Evolutionary conservation across 2,797 vertebrate species (phyloP), one percentile per base, ranked within the genome.

Genomic region (Hephaestus fuliginosus): DNA sequence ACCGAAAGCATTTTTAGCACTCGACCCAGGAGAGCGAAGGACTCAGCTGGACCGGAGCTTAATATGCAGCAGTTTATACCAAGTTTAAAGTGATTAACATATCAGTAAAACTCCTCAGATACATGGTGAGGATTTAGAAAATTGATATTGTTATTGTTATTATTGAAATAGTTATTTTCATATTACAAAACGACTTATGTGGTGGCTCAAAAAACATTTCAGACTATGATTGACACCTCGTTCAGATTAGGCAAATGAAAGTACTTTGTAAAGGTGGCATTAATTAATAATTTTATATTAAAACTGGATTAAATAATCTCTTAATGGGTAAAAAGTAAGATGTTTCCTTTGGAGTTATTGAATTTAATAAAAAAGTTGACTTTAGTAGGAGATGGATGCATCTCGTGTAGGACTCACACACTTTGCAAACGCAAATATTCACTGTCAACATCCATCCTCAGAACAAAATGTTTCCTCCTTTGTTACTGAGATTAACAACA

Each of bases 1-100:
- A 43, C 63, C 8, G 0, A 63, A 25, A 74, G 53, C 53, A 20
- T 8, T 64, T 76, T 64, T 10, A 62, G 20, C 41, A 15, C 15
- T 39, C 3, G 13, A 28, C 69, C 48, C 78, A 6, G 48, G 71
- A 73, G 78, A 73, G 30, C n/a, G 36, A 2, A 22, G 44, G 13
- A 64, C 51, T 62, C 30, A 33, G 22, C 25, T 55, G 63, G 49
- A 63, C 56, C 1, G 30, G 25, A 67, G 14, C 39, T 80, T 68
- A n/a, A 72, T 36, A 30, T 14, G 65, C 17, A 61, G 15, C 2
- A n/a, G 28, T 48, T 43, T 61, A 43, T 13, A 7, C n/a, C 2
- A 18, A 53, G 56, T 58, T 76, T 22, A 4, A 10, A 13, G 5
- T 25, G 18, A 67, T 65, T 5, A 41, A n/a, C 10, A 57, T 11